phyloP scores from a whole-genome alignment of 2,113 vertebrate genomes.

The Labeo rohita region DNA sequence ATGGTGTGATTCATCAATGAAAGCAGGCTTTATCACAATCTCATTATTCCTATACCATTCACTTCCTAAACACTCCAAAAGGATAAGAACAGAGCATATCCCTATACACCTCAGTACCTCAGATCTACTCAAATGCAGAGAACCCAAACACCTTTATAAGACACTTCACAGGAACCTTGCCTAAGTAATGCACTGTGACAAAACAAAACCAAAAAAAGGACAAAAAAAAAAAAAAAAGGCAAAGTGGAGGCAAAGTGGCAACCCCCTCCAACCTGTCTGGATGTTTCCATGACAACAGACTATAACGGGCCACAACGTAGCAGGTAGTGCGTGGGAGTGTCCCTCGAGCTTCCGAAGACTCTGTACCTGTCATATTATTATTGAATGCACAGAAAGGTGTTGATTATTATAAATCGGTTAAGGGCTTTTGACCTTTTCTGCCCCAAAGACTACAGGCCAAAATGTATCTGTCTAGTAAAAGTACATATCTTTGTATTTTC shows the following conservation, averaged over 20 bases:
- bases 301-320: constrained; percentile 48
- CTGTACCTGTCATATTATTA: constrained; percentile 54
- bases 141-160: background rate
- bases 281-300: constrained; percentile 67
- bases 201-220: background rate
- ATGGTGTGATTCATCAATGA: constrained; percentile 27
- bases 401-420: background rate
- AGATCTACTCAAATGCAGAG: constrained; percentile 1
- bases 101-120: background rate
- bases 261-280: constrained; percentile 45
- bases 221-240: constrained; percentile 24
- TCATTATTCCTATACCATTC: background rate
- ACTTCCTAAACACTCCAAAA: background rate
- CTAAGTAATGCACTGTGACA: background rate
- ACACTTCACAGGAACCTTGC: background rate
- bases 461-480: background rate
- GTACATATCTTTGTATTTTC: background rate
- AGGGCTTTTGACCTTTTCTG: background rate
- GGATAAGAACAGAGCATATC: background rate
- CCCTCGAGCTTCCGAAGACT: constrained; percentile 23
- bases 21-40: constrained; percentile 4
- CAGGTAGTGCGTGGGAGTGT: constrained; percentile 56
- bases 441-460: background rate
- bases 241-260: constrained; percentile 11
- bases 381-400: constrained; percentile 40